Percentiles rank a stretch among this genome's conserved stretches.
Evolutionary conservation across 1,140 invertebrate species (phyloP).

Genomic region (Antheraea pernyi): DNA sequence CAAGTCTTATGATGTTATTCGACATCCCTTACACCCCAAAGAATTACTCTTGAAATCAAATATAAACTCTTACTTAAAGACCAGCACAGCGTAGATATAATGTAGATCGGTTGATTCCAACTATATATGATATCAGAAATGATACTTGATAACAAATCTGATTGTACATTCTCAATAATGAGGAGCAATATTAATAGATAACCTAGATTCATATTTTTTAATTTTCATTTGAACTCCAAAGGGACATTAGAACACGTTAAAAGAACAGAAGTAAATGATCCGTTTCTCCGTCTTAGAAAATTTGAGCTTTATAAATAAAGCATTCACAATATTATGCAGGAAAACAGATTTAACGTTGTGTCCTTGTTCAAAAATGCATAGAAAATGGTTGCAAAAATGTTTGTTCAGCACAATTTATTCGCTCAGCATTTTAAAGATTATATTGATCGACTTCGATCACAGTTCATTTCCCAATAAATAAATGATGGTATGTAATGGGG

Average conservation of each 20-base stretch:
- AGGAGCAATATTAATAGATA: not conserved
- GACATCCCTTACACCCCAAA: too few species aligned
- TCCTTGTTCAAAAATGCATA: not conserved
- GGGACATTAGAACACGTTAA: not conserved
- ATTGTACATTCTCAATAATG: not conserved
- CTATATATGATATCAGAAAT: slow-evolving; percentile 40
- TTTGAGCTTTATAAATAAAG: not conserved
- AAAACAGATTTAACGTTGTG: not conserved
- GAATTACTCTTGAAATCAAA: too few species aligned
- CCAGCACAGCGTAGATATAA: slow-evolving; percentile 48
- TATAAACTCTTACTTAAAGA: slow-evolving; percentile 45
- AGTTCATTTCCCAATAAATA: not conserved
- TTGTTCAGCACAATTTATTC: not conserved
- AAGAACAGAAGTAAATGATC: not conserved
- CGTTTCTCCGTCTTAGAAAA: too few species aligned
- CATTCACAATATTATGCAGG: not conserved
- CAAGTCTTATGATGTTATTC: too few species aligned
- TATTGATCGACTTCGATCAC: not conserved
- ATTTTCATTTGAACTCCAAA: not conserved
- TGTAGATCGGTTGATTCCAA: slow-evolving; percentile 32
- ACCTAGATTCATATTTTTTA: slow-evolving; percentile 4
- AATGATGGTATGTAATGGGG: not conserved
- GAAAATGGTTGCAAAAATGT: not conserved
- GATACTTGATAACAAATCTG: slow-evolving; percentile 6
- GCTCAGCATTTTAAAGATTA: not conserved